Evolutionary conservation across 2,797 vertebrate species (phyloP), one percentile per base, ranked within the genome.

Genomic region (Sus cebifrons): DNA sequence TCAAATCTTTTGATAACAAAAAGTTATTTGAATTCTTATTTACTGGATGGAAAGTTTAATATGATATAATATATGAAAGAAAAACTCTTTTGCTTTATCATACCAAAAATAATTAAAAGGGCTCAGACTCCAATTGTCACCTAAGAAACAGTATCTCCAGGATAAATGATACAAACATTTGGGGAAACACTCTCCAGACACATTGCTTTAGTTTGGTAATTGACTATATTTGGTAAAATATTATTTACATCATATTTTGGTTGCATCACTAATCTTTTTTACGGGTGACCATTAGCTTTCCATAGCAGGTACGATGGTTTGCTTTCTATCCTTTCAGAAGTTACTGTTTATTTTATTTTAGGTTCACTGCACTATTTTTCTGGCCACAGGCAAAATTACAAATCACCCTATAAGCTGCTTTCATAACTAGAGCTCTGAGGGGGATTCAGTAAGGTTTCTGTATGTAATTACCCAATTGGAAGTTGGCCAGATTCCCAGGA

Each of bases 401-500:
- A 97, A 95, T 89, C 95, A 91, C 79, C 64, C 77, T 94, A 95
- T 94, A 96, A 91, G 92, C 90, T 95, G 91, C 58, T 94, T 97
- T 95, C 67, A 88, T 93, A 95, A 97, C 91, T 90, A 94, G 77
- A 93, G 36, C 73, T 94, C 93, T 71, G 60, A 91, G 64, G 73
- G 94, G 81, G 58, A 95, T 96, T 93, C 96, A 94, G 64, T 73
- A 88, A 97, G 89, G 85, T 96, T 96, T 96, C 89, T 73, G 79
- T 93, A 85, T 92, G 27, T 93, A 97, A 97, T 97, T 97, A 93
- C 74, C 91, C 89, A 94, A 36, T 1, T 97, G 96, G 97, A 98
- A 93, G 85, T 90, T 86, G 93, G 95, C 96, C 96, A 96, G 82
- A 89, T 96, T 88, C 95, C 91, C 91, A 94, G 81, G 85, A 89